Evolutionary conservation across 2,888 invertebrate genomes (phyloP).

Genomic region (Tribolium freemani): DNA sequence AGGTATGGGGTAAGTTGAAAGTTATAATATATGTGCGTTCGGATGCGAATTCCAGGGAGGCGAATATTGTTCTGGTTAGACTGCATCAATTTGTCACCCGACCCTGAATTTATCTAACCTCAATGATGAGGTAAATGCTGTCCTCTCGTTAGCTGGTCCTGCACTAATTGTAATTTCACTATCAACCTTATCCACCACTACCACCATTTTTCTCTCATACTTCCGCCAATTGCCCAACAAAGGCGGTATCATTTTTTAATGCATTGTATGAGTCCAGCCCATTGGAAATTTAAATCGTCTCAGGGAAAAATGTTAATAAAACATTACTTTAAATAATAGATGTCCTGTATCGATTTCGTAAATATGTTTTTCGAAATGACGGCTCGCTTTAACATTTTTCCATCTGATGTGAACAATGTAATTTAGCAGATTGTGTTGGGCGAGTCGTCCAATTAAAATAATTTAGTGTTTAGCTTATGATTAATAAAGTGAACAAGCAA

Average conservation of each 20-base stretch:
- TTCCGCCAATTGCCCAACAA: too few species aligned
- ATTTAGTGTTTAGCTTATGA: neutral
- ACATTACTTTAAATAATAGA: too few species aligned
- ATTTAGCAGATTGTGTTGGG: neutral
- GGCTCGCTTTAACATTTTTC: too few species aligned
- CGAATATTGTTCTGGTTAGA: constrained; percentile 49
- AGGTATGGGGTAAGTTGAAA: constrained; percentile 38
- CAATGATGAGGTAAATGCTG: constrained; percentile 49
- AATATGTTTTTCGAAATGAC: too few species aligned
- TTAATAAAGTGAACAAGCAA: constrained; percentile 2
- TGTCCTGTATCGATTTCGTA: too few species aligned
- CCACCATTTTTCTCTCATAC: too few species aligned
- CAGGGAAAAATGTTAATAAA: too few species aligned
- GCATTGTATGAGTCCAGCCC: too few species aligned
- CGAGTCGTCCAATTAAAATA: neutral
- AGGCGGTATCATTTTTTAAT: too few species aligned
- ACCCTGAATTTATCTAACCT: constrained; percentile 48
- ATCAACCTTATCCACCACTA: neutral
- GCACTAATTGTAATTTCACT: constrained; percentile 29
- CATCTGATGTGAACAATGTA: neutral
- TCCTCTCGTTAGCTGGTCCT: constrained; percentile 42
- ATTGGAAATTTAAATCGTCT: too few species aligned
- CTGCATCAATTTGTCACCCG: constrained; percentile 50
- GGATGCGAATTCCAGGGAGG: constrained; percentile 44
- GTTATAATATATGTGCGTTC: constrained; percentile 44